Evolutionary conservation across 2,888 invertebrate genomes (phyloP), one percentile per base, ranked within the genome.

Genomic region (Heteromurus nitidus): DNA sequence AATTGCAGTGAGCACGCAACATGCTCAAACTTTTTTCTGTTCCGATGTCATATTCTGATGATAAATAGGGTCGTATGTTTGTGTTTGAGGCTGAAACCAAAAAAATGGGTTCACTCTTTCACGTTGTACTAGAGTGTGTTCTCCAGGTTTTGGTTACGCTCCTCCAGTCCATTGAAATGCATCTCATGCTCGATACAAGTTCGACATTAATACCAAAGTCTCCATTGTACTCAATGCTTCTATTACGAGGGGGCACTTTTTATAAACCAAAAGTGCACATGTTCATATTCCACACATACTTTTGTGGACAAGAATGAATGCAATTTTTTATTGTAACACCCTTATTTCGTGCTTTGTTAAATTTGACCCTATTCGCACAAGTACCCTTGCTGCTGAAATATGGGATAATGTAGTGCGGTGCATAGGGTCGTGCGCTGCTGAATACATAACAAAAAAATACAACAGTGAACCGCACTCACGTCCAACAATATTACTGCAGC

Each of bases 311-410:
- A n/a, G n/a, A 31, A 62, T 62, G 62, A 28, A 62, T 31, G 18
- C 31, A 31, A 18, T 44, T 55, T 24, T 55, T 26, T 30, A 65
- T 42, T 72, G 50, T 13, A 75, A 55, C 58, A 65, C 36, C 76
- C 76, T n/a, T 60, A 68, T 76, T 76, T 76, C 68, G 68, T 67
- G 44, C 47, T 60, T 47, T 68, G 67, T 67, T 76, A 47, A 67
- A 65, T 76, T 44, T 68, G 68, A 76, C 68, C 76, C 68, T 47
- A 77, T 64, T 69, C 62, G 69, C 24, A 68, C 44, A 68, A 47
- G 30, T 42, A 65, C 62, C 70, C 50, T 50, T 47, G n/a, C 36
- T 73, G 20, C 31, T 55, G 65, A 74, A 64, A 50, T n/a, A n/a
- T 50, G 64, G 73, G 50, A 74, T 53, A 42, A 65, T 50, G 28